Base-by-base conservation (phyloP, 2,113 vertebrate species). In the Datnioides undecimradiatus region DNA sequence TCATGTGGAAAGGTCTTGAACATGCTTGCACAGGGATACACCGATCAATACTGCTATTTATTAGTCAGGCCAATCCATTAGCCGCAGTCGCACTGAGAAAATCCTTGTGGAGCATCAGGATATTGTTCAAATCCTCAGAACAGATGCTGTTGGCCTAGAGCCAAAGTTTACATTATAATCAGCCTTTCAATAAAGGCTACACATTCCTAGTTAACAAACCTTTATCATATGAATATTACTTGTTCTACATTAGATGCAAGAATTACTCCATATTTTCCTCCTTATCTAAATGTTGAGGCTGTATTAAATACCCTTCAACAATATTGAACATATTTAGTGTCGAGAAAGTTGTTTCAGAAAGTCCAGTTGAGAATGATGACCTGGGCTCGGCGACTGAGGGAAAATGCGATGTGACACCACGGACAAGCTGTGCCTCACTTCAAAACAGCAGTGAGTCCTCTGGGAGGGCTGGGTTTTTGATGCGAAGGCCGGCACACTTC, bases 371-470 rank as follows among this genome's bases (percentile, higher is more conserved):
- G 80, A 87, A 79, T 49, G 45, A 77, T 82, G 77, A 86, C 78
- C 72, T 79, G 73, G 54, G 74, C 71, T 88, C 1, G 6, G 69
- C 13, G 38, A 77, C 76, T 70, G 76, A 83, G 57, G 80, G 58
- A 84, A 90, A 91, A 93, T 89, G 29, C 8, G 31, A 87, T 88
- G 86, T 89, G 92, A 93, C 90, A 93, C 73, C 52, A 59, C 34
- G 36, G 83, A 83, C 64, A 62, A 81, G 83, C 79, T 73, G 70
- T 79, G 82, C 77, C 76, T 83, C 68, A 80, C 83, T 92, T 91
- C 87, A 88, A 91, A 93, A 91, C 83, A 73, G 58, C 83, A 76
- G 76, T 16, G 14, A 55, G 46, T 85, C 88, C 84, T 83, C 48
- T 70, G 91, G 90, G 89, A 86, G 76, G 60, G 64, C 40, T 45